Evolutionary conservation across 2,113 vertebrate species (phyloP).

Genomic region (Pteropus alecto): DNA sequence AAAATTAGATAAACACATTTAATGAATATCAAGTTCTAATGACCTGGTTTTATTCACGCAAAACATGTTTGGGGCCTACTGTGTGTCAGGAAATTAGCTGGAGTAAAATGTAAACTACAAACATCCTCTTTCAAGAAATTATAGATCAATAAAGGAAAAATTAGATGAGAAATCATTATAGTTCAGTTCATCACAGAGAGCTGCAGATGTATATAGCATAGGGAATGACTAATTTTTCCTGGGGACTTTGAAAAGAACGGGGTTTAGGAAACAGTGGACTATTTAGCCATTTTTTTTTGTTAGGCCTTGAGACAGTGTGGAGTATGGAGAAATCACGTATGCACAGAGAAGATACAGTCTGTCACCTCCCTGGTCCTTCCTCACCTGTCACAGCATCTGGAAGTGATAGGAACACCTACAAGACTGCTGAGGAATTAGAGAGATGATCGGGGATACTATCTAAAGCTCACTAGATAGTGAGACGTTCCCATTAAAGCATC

Average conservation of each 20-base stretch:
- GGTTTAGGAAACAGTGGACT: background rate
- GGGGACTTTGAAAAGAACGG: background rate
- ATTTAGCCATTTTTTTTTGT: background rate
- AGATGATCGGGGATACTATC: background rate
- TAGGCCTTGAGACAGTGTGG: background rate
- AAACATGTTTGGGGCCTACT: background rate
- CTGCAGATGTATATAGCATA: background rate
- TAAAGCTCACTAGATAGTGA: background rate
- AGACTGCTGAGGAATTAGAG: background rate
- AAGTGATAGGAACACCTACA: background rate
- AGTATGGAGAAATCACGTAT: background rate
- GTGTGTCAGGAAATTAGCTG: background rate
- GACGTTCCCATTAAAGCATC: background rate
- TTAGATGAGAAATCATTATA: background rate
- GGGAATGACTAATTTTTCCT: background rate
- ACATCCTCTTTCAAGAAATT: background rate
- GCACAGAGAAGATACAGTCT: background rate
- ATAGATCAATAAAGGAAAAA: background rate
- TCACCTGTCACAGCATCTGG: background rate
- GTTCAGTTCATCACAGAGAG: background rate
- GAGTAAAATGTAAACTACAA: background rate
- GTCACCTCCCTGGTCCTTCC: background rate
- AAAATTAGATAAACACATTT: constrained; percentile 1
- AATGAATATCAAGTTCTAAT: background rate
- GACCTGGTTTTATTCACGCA: background rate